Evolutionary conservation across 2,113 vertebrate species (phyloP), one percentile per base, ranked within the genome.

Genomic region (Lates calcarifer): DNA sequence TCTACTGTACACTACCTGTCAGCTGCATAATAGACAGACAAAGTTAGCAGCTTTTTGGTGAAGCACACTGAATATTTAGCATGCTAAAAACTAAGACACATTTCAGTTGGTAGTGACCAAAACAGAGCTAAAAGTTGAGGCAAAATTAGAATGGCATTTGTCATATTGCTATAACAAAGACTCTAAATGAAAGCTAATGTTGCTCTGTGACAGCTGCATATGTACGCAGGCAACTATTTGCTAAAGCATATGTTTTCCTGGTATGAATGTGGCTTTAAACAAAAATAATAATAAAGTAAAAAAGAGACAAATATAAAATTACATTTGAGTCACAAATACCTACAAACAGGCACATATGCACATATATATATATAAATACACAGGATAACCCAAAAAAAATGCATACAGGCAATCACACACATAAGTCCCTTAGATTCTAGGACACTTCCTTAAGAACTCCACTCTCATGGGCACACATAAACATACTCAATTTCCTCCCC

Each of bases 351-450:
- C 7, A 43, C 26, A 5, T 24, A 29, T 1, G 3, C 9, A 12
- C 13, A 70, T 2, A 70, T 53, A 18, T 20, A 7, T 35, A 65
- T 15, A 65, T 15, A 18, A 15, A 31, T 17, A 37, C 49, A 63
- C 14, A 55, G 57, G 26, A 35, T 5, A 18, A 64, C 17, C 18
- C 11, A 33, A 31, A n/a, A 31, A n/a, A 68, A 49, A 28, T 55
- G 14, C 49, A 57, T 20, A 70, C 20, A 53, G 11, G 43, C 24
- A 4, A 35, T 62, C 33, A 26, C 33, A 24, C 24, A 53, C 9
- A 70, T 65, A 37, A 61, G 55, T 45, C 55, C 18, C 15, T 41
- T 51, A n/a, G 56, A 49, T 70, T 77, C 74, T 79, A 64, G 70
- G 66, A 72, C 70, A 75, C 13, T 24, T 82, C 35, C 53, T 74